A percentile compares a stretch with the other conserved stretches of the same genome.
Evolutionary conservation across 2,888 invertebrate genomes (phyloP).

Genomic region (Caradrina clavipalpis): DNA sequence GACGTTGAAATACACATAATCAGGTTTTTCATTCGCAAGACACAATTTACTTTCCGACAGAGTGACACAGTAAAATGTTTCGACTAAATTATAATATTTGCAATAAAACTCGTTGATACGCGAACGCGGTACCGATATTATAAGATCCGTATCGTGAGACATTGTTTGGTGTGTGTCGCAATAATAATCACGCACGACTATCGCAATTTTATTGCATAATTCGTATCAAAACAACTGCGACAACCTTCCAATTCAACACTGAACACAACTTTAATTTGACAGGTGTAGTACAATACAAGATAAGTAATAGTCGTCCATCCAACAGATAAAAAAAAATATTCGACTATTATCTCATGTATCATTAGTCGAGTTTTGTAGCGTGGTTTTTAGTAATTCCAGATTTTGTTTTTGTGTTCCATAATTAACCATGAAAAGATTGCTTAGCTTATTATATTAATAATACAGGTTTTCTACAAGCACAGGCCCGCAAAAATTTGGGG

Average conservation of each 20-base stretch:
- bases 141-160: constrained; percentile 85
- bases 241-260: constrained; percentile 67
- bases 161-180: constrained; percentile 76
- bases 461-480: not conserved
- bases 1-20: constrained; percentile 86
- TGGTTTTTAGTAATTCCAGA: not conserved
- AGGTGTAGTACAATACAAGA: not conserved
- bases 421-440: not conserved
- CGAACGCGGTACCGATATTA: constrained; percentile 85
- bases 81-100: constrained; percentile 87
- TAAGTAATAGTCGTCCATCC: not conserved
- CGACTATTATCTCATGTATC: not conserved
- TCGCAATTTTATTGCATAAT: constrained; percentile 83
- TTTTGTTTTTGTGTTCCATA: not conserved
- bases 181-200: constrained; percentile 73
- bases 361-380: not conserved
- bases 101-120: constrained; percentile 84
- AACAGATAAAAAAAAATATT: constrained; percentile 1
- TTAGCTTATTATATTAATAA: not conserved
- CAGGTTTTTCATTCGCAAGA: constrained; percentile 78
- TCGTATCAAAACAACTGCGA: constrained; percentile 79
- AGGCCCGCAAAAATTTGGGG: not conserved
- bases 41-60: constrained; percentile 83
- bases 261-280: constrained; percentile 44
- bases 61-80: constrained; percentile 89